Base-by-base conservation (phyloP, 1,140 invertebrate species). In the Charaxes varanes region DNA sequence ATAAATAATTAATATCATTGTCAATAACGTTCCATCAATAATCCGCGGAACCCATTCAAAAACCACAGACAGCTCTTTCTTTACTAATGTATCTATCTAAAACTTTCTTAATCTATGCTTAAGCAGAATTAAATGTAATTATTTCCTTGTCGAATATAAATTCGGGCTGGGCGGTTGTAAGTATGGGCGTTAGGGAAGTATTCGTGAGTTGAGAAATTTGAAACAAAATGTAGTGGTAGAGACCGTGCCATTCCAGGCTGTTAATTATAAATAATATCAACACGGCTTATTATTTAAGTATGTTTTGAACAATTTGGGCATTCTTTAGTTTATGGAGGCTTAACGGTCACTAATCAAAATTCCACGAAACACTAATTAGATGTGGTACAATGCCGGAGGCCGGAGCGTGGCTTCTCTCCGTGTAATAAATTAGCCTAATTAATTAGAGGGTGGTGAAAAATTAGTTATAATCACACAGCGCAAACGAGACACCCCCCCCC, bases 381-480 rank as follows among this genome's bases (percentile, higher is more conserved):
- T 14, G 28, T 17, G 28, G 19, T 7, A 40, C 36, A 17, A 24
- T 2, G 16, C 10, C 14, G 15, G n/a, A n/a, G 31, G 21, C 27
- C 31, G 31, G 6, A 21, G 34, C 28, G 14, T 14, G 27, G n/a
- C n/a, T n/a, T n/a, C n/a, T 41, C 41, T 34, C 32, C 44, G 33
- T 30, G 14, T 37, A 43, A 56, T 61, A 56, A 56, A 61, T 61
- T 47, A 53, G 43, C 18, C 21, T 50, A 52, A 60, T 60, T 60
- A 60, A 60, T 52, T 49, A 52, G 10, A 18, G 12, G 46, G 19
- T 12, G 13, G 35, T 48, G 51, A 48, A 48, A 47, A 43, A 48
- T 47, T 34, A 31, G 28, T 41, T 21, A 44, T 34, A 44, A 42
- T 36, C 48, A 42, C 44, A 49, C 41, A 32, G 15, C 35, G 30